Percentiles rank a stretch among this genome's conserved stretches.
These are phyloP conservation scores for Ceyx margarethae DNA, from an alignment of 2,113 vertebrate genomes.

Conservation along the genomic window DNA sequence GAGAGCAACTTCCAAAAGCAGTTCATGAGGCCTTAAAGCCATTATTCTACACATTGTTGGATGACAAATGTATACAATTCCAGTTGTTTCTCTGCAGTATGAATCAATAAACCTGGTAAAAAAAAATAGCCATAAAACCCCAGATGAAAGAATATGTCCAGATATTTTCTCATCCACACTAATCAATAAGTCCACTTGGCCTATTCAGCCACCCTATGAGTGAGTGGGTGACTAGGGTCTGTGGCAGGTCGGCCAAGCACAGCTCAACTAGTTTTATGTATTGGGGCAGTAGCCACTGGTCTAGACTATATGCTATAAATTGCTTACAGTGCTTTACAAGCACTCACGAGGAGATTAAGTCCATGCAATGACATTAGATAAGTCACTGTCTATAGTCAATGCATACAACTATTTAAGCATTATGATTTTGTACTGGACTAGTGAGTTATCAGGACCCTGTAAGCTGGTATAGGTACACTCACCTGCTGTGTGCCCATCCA, in stretches of 20 bases:
- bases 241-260: neutral
- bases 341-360: neutral
- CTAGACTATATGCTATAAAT: neutral
- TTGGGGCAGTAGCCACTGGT: neutral
- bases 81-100: neutral
- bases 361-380: neutral
- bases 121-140: neutral
- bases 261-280: neutral
- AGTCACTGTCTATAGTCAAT: neutral
- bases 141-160: neutral
- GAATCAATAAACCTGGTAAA: neutral
- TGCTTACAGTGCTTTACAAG: neutral
- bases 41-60: neutral
- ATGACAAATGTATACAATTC: neutral
- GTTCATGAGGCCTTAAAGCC: neutral
- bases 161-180: neutral
- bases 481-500: neutral
- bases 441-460: neutral
- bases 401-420: neutral
- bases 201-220: neutral
- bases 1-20: neutral
- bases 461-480: neutral
- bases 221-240: accelerated
- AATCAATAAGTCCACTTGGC: neutral
- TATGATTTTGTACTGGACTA: neutral